Evolutionary conservation across 2,113 vertebrate species (phyloP).

Genomic region (Psittacula cyanocephala): DNA sequence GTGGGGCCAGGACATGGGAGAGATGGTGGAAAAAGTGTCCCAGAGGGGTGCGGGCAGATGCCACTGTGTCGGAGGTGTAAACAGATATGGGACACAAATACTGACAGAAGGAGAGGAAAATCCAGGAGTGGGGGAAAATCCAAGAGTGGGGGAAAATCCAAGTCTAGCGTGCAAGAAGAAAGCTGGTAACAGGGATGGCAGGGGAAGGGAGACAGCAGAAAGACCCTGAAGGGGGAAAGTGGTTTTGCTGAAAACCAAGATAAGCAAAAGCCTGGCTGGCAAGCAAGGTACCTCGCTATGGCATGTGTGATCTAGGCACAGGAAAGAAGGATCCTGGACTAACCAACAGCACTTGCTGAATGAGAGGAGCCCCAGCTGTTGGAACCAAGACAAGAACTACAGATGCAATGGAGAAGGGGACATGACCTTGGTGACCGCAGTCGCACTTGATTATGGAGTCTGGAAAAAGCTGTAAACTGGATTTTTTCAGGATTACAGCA

Average conservation of each 20-base stretch:
- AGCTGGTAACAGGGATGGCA: background rate
- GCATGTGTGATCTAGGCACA: background rate
- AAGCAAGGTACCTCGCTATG: accelerated
- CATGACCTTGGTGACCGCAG: background rate
- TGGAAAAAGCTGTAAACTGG: background rate
- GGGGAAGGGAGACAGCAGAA: background rate
- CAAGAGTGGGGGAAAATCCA: background rate
- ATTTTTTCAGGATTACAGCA: constrained; percentile 13
- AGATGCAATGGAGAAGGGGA: background rate
- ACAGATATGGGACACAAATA: background rate
- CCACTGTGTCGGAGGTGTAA: accelerated
- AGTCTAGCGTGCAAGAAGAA: background rate
- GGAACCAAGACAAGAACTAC: background rate
- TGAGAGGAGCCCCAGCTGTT: background rate
- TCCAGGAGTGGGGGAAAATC: too few species aligned
- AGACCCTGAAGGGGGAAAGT: background rate
- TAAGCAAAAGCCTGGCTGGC: background rate
- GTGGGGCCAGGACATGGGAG: background rate
- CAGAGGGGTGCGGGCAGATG: background rate
- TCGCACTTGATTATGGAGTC: background rate
- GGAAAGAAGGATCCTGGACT: background rate
- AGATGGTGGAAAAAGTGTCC: background rate
- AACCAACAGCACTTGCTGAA: background rate
- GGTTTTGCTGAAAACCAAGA: background rate
- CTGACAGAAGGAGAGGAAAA: background rate